Percentiles rank a stretch among this genome's conserved stretches.
Conservation (phyloP, 1,140 invertebrate genomes). For the Bacillus rossius region DNA sequence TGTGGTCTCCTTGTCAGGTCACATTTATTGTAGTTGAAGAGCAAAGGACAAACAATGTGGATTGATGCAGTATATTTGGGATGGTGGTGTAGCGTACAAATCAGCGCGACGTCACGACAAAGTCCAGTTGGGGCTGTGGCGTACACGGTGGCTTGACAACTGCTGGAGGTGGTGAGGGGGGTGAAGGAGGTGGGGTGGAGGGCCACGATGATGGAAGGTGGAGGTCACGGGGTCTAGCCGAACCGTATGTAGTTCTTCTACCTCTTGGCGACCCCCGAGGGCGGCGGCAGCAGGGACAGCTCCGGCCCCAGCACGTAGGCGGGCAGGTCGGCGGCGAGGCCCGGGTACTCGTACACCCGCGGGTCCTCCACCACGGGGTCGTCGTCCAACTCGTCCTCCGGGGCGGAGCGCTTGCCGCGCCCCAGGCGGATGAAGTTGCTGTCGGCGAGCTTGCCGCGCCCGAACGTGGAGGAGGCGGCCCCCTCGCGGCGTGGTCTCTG, state of each 20-base stretch:
- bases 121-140: too few species aligned
- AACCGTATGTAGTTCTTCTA: constrained; percentile 16
- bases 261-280: neutral
- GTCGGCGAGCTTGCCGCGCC: constrained; percentile 7
- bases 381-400: neutral
- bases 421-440: constrained; percentile 22
- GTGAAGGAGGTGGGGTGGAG: too few species aligned
- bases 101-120: too few species aligned
- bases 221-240: neutral
- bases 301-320: constrained; percentile 2
- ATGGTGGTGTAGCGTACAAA: too few species aligned
- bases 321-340: neutral
- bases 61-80: too few species aligned
- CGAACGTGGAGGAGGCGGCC: neutral
- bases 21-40: too few species aligned
- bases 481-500: neutral
- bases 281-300: neutral
- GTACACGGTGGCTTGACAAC: too few species aligned
- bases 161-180: too few species aligned
- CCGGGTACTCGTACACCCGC: neutral
- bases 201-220: neutral
- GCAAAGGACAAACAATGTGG: too few species aligned
- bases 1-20: neutral
- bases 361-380: neutral
- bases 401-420: neutral